Percentiles rank a stretch among this genome's conserved stretches.
These are phyloP conservation scores for Formica selysi DNA, from an alignment of 1,140 invertebrate species.

Conservation along the genomic window DNA sequence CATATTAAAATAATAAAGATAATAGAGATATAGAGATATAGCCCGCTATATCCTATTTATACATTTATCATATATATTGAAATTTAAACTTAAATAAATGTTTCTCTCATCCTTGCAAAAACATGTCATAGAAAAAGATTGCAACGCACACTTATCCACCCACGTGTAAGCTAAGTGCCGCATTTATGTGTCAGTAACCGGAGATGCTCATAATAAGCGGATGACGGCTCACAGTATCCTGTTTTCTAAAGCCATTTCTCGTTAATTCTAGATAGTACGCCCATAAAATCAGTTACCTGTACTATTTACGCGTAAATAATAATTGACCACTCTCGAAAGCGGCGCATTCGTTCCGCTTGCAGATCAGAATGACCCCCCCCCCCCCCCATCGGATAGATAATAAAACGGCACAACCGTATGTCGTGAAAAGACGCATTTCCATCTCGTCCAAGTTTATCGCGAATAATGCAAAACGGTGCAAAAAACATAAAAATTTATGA, in stretches of 20 bases:
- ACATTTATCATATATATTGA: neutral
- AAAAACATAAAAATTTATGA: neutral
- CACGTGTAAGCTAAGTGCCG: slow-evolving; percentile 25
- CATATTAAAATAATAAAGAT: no score
- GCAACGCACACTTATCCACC: slow-evolving; percentile 45
- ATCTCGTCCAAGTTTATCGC: slow-evolving; percentile 20
- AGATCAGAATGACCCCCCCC: slow-evolving; percentile 3
- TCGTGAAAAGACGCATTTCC: slow-evolving; percentile 20
- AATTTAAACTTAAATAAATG: slow-evolving; percentile 27
- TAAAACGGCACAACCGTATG: slow-evolving; percentile 19
- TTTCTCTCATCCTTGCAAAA: slow-evolving; percentile 18
- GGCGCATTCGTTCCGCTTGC: slow-evolving; percentile 28
- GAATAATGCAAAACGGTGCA: neutral
- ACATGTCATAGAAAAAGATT: slow-evolving; percentile 51
- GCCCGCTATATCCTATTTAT: neutral
- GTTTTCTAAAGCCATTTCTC: slow-evolving; percentile 14
- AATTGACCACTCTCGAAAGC: slow-evolving; percentile 13
- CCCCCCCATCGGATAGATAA: slow-evolving; percentile 7
- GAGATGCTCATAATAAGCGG: slow-evolving; percentile 12
- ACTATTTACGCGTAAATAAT: slow-evolving; percentile 40
- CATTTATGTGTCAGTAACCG: slow-evolving; percentile 43
- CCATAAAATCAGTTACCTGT: slow-evolving; percentile 14
- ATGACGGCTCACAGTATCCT: neutral
- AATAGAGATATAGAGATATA: neutral
- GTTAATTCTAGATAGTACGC: slow-evolving; percentile 11